Percentiles rank a stretch among this genome's conserved stretches.
phyloP scores from a whole-genome alignment of 1,140 invertebrate species.

The Bombus sylvicola region DNA sequence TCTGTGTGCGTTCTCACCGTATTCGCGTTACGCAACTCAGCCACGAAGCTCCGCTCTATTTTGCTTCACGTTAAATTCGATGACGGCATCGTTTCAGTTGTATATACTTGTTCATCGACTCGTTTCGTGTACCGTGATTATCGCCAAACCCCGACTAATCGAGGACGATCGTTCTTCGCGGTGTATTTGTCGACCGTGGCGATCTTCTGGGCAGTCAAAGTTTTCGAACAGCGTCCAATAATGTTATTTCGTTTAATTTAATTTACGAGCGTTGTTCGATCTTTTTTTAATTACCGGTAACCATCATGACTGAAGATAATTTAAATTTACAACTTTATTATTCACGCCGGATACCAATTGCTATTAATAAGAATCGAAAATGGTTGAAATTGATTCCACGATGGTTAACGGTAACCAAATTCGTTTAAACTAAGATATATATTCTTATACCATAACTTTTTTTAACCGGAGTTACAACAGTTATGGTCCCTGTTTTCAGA shows the following conservation, averaged over 20 bases:
- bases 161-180: neutral
- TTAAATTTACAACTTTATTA: too few relatives aligned
- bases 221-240: neutral
- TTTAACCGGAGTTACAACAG: neutral
- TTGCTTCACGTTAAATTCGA: conserved; percentile 18
- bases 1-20: neutral
- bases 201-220: neutral
- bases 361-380: too few relatives aligned
- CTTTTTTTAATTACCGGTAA: too few relatives aligned
- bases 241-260: neutral
- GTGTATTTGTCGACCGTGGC: neutral
- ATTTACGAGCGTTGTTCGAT: too few relatives aligned
- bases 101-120: neutral
- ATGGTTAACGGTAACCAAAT: neutral
- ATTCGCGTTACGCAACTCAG: conserved; percentile 52
- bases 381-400: too few relatives aligned
- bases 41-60: conserved; percentile 14
- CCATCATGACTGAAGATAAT: too few relatives aligned
- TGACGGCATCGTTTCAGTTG: neutral
- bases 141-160: neutral
- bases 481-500: neutral
- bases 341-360: too few relatives aligned
- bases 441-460: neutral
- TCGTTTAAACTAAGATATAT: neutral
- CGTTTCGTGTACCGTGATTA: neutral